These are phyloP conservation scores for Dasyurus viverrinus DNA, from an alignment of 2,113 vertebrate species.

Conservation along the genomic window DNA sequence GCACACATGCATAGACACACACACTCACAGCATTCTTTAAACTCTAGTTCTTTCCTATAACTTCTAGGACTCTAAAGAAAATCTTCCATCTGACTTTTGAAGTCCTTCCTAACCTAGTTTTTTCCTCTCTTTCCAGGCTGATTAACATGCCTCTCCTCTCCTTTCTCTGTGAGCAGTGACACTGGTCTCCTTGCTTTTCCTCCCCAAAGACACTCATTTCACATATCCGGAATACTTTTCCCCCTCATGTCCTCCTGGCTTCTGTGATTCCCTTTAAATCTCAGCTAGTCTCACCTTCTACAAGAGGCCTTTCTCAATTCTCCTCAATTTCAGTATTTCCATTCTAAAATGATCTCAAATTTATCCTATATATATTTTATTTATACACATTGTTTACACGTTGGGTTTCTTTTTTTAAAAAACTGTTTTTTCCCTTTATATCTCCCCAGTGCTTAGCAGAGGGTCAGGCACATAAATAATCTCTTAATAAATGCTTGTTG, in stretches of 20 bases:
- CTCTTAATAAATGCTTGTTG: neutral
- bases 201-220: neutral
- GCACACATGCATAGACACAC: no score
- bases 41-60: neutral
- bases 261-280: neutral
- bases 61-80: neutral
- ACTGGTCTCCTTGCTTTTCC: neutral
- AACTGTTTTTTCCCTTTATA: neutral
- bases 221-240: neutral
- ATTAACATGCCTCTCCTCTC: neutral
- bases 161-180: neutral
- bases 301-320: constrained; percentile 1
- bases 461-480: neutral
- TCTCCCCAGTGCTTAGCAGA: neutral
- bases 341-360: neutral
- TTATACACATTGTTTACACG: constrained; percentile 13
- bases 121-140: neutral
- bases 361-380: neutral
- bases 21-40: neutral
- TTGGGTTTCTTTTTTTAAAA: neutral
- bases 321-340: neutral
- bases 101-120: neutral
- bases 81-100: neutral
- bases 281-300: neutral
- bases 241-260: neutral